These are phyloP conservation scores for Brachypalpus laphriformis DNA, from an alignment of 2,888 invertebrate species.

Conservation along the genomic window DNA sequence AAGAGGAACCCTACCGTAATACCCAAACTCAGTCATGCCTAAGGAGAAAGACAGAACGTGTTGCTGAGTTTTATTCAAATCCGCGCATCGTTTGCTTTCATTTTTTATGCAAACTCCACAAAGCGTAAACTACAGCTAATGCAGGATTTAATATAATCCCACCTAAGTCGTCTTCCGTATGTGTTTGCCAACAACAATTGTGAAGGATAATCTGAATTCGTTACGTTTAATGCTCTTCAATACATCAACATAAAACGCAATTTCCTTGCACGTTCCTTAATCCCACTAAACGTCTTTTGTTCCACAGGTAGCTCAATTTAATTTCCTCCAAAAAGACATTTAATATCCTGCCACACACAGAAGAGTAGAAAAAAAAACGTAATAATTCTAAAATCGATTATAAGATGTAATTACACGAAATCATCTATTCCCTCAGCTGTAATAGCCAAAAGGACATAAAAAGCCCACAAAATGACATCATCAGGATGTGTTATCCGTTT, in stretches of 20 bases:
- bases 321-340: conserved; percentile 10
- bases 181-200: neutral
- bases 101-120: neutral
- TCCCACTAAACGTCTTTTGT: neutral
- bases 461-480: neutral
- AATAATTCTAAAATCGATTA: conserved; percentile 6
- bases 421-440: neutral
- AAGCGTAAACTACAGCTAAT: neutral
- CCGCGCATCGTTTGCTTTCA: neutral
- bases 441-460: neutral
- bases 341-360: neutral
- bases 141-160: conserved; percentile 7
- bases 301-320: conserved; percentile 6
- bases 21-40: neutral
- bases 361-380: neutral
- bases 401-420: neutral
- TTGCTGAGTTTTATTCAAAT: neutral
- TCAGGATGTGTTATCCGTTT: neutral
- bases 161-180: neutral
- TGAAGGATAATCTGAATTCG: neutral
- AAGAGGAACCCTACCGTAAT: neutral
- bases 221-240: neutral
- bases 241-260: neutral
- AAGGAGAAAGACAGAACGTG: neutral
- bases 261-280: neutral